Evolutionary conservation across 1,140 invertebrate species (phyloP).

Genomic region (Muscidifurax raptorellus): DNA sequence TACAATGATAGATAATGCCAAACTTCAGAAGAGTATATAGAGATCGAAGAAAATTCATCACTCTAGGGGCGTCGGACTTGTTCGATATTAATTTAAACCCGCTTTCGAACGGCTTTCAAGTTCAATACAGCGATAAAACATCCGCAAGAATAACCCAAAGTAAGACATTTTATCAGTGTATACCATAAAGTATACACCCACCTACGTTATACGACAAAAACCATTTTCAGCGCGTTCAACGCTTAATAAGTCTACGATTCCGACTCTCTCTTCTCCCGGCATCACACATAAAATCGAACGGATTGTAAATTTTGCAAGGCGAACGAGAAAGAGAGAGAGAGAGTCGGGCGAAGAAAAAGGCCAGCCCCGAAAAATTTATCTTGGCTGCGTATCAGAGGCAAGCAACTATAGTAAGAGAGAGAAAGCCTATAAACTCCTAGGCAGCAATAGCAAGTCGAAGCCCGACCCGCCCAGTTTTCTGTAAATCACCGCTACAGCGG

Average conservation of each 20-base stretch:
- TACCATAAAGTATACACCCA: background rate
- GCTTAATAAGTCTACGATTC: slow-evolving; percentile 17
- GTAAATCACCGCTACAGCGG: slow-evolving; percentile 41
- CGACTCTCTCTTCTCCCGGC: background rate
- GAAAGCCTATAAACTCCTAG: slow-evolving; percentile 22
- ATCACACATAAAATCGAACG: slow-evolving; percentile 15
- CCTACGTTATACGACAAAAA: background rate
- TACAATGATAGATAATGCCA: background rate
- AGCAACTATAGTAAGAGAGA: background rate
- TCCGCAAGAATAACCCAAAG: background rate
- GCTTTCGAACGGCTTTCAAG: background rate
- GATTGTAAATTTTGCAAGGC: slow-evolving; percentile 37
- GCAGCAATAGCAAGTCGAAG: slow-evolving; percentile 38
- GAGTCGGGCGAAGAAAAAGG: background rate
- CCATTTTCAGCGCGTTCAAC: background rate
- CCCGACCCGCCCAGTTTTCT: slow-evolving; percentile 42
- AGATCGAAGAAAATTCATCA: no score
- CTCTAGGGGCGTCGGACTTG: no score
- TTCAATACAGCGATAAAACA: background rate
- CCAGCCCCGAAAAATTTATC: slow-evolving; percentile 27
- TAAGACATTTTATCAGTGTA: background rate
- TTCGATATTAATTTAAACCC: background rate
- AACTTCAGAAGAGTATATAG: background rate
- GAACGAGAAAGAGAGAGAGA: no score
- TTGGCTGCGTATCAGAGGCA: slow-evolving; percentile 31